These are phyloP conservation scores for Lycaon pictus DNA, from an alignment of 2,113 vertebrate species.

Conservation along the genomic window DNA sequence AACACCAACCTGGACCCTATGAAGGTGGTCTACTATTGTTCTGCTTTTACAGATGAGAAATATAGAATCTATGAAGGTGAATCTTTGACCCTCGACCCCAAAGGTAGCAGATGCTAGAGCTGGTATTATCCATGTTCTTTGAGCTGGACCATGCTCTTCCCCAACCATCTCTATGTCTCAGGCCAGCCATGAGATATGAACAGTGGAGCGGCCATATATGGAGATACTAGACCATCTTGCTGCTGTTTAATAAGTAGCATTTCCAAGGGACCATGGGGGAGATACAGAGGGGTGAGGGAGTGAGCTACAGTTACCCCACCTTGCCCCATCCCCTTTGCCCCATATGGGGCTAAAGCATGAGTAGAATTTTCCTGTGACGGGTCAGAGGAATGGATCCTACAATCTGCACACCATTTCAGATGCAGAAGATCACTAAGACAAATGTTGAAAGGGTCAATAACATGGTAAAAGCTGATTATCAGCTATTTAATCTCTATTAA, in stretches of 20 bases:
- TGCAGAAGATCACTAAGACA: neutral
- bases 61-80: fast-evolving
- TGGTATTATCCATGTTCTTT: neutral
- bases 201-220: neutral
- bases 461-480: neutral
- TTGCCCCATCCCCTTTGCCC: neutral
- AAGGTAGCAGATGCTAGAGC: neutral
- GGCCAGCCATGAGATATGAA: neutral
- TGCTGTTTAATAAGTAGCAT: neutral
- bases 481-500: neutral
- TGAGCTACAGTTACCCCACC: no score
- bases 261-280: neutral
- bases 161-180: neutral
- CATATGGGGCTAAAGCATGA: fast-evolving
- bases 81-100: no score
- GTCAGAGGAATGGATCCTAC: neutral
- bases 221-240: neutral
- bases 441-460: neutral
- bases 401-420: neutral
- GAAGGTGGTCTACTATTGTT: neutral
- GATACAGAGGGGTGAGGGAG: neutral
- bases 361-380: neutral
- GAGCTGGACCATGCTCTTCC: neutral
- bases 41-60: neutral
- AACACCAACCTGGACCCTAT: no score